Conservation (phyloP, 2,888 invertebrate genomes). For the Clunio marinus region DNA sequence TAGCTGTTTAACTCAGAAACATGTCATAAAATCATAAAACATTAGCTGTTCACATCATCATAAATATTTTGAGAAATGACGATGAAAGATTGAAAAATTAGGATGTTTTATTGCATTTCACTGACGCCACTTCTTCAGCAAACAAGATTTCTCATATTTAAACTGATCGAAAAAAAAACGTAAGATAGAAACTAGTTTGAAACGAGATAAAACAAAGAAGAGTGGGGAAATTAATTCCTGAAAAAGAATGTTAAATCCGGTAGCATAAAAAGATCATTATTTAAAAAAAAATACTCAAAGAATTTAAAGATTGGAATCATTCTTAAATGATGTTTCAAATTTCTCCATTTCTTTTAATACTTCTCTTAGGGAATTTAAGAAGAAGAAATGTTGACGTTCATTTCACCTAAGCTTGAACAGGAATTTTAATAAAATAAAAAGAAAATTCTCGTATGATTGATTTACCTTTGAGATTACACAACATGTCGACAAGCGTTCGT, state of each 20-base stretch:
- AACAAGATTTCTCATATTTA: neutral
- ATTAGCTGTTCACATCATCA: constrained; percentile 12
- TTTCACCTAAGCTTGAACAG: neutral
- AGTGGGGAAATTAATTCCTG: neutral
- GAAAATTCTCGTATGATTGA: neutral
- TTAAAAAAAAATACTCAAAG: neutral
- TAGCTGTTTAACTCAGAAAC: neutral
- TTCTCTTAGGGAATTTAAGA: no score
- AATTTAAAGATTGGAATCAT: neutral
- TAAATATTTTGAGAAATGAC: neutral
- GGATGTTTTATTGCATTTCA: neutral
- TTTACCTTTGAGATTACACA: neutral
- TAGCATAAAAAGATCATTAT: constrained; percentile 1
- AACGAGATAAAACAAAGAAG: neutral
- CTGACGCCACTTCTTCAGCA: neutral
- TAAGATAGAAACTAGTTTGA: neutral
- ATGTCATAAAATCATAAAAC: constrained; percentile 8
- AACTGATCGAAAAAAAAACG: no score
- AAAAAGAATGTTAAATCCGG: neutral
- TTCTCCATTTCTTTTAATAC: neutral
- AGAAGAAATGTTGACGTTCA: no score
- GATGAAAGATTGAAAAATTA: neutral
- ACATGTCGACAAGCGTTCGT: neutral
- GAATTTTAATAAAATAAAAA: neutral
- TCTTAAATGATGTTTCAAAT: neutral